Conservation (phyloP, 2,113 vertebrate species). For the Muntiacus reevesi region DNA sequence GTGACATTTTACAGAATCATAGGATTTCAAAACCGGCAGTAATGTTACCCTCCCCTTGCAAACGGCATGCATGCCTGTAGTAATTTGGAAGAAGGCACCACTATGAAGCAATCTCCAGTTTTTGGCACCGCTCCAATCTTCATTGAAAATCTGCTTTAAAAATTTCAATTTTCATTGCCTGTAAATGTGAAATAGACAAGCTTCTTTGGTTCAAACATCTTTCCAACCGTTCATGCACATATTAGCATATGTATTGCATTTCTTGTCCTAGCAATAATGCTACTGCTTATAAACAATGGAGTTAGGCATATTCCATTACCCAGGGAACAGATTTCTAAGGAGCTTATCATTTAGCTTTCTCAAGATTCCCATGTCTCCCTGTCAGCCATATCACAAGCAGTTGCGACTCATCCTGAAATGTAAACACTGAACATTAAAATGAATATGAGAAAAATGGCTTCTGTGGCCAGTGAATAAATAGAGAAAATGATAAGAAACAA, state of each 20-base stretch:
- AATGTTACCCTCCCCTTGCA: neutral
- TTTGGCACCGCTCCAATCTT: neutral
- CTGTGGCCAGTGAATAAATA: neutral
- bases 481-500: neutral
- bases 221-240: neutral
- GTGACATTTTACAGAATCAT: neutral
- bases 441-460: neutral
- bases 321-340: slow-evolving; percentile 18
- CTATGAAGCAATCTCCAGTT: neutral
- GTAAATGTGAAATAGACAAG: slow-evolving; percentile 38
- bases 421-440: neutral
- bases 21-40: neutral
- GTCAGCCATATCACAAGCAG: neutral
- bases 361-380: neutral
- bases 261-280: slow-evolving; percentile 24
- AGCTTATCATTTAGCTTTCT: neutral
- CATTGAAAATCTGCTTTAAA: neutral
- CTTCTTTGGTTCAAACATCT: slow-evolving; percentile 22
- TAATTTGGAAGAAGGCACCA: neutral
- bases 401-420: neutral
- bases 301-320: neutral
- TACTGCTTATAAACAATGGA: slow-evolving; percentile 35
- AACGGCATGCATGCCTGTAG: neutral
- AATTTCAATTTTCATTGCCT: neutral
- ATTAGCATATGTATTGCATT: slow-evolving; percentile 50